Evolutionary conservation across 2,888 invertebrate genomes (phyloP).

Genomic region (Nysson spinosus): DNA sequence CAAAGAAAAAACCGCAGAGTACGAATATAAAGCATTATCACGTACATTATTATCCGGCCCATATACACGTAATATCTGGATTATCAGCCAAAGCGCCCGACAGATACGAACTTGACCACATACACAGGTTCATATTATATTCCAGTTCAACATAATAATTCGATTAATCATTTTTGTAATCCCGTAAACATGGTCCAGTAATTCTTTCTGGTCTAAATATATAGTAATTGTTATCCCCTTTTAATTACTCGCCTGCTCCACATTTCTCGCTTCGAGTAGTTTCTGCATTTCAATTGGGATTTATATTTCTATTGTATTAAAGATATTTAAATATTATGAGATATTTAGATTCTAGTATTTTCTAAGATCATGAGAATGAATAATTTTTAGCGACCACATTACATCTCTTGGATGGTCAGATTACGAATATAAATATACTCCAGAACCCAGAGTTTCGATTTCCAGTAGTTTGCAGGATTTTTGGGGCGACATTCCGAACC

Average conservation of each 20-base stretch:
- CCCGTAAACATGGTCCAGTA: neutral
- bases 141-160: neutral
- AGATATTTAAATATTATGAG: neutral
- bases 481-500: slow-evolving; percentile 33
- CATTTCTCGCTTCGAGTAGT: too few relatives aligned
- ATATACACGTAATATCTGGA: slow-evolving; percentile 28
- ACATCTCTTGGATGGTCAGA: slow-evolving; percentile 58
- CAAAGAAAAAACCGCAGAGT: slow-evolving; percentile 32
- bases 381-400: slow-evolving; percentile 55
- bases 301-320: too few relatives aligned
- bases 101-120: slow-evolving; percentile 52
- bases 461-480: slow-evolving; percentile 16
- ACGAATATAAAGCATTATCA: slow-evolving; percentile 59
- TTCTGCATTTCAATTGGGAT: too few relatives aligned
- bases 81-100: slow-evolving; percentile 49
- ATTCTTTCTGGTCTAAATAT: too few relatives aligned
- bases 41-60: slow-evolving; percentile 63
- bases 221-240: too few relatives aligned
- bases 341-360: neutral
- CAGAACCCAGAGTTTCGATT: slow-evolving; percentile 52
- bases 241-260: too few relatives aligned
- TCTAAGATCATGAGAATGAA: neutral
- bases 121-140: slow-evolving; percentile 52
- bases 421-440: slow-evolving; percentile 50
- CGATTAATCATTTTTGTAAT: neutral